These are phyloP conservation scores for Oscheius sp. DNA, from an alignment of 2,888 invertebrate species.

Conservation along the genomic window DNA sequence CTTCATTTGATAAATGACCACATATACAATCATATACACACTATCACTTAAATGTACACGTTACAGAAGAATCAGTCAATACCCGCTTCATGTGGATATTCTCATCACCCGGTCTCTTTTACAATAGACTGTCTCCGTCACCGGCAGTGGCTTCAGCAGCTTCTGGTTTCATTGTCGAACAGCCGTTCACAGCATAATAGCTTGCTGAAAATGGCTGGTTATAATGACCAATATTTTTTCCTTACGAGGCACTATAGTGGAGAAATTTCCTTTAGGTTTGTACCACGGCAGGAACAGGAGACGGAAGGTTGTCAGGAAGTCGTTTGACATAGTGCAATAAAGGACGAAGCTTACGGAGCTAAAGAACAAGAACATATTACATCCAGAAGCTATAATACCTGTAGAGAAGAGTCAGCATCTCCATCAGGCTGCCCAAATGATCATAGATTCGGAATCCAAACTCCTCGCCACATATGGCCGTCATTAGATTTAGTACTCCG, in stretches of 20 bases:
- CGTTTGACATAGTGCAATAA: constrained; percentile 65
- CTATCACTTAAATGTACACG: no score
- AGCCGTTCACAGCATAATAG: constrained; percentile 23
- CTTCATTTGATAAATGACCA: no score
- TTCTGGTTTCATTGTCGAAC: not conserved
- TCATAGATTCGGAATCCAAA: constrained; percentile 63
- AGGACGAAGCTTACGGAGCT: constrained; percentile 65
- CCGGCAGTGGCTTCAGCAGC: constrained; percentile 11
- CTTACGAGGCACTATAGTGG: constrained; percentile 8
- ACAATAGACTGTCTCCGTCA: constrained; percentile 25
- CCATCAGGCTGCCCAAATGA: constrained; percentile 64
- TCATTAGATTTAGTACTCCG: constrained; percentile 61
- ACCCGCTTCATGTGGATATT: no score
- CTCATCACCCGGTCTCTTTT: not conserved
- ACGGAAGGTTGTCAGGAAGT: constrained; percentile 63
- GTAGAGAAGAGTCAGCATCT: constrained; percentile 67
- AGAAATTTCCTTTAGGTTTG: constrained; percentile 34
- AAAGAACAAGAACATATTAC: constrained; percentile 10
- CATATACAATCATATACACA: no score
- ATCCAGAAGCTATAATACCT: constrained; percentile 35
- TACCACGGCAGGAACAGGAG: constrained; percentile 55
- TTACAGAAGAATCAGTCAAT: no score
- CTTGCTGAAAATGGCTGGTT: constrained; percentile 1
- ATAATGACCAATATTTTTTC: not conserved
- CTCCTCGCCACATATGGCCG: constrained; percentile 60